phyloP scores from a whole-genome alignment of 2,797 vertebrate genomes.

The Sebastes steindachneri region DNA sequence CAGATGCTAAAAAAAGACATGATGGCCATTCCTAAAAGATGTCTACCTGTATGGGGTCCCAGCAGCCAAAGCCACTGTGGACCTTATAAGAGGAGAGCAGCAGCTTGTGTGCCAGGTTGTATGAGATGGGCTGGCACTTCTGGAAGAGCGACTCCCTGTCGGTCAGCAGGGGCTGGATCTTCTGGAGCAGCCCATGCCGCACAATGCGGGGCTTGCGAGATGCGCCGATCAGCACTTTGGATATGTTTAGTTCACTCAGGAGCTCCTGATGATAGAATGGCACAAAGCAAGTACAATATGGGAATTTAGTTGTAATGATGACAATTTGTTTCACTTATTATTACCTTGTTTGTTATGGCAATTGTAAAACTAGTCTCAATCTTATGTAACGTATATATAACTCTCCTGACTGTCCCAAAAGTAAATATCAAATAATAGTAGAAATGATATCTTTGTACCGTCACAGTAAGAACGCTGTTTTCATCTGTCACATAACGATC shows the following conservation, averaged over 20 bases:
- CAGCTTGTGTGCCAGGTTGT: slow-evolving; percentile 86
- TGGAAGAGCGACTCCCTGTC: slow-evolving; percentile 93
- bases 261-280: slow-evolving; percentile 64
- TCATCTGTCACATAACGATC: slow-evolving; percentile 86
- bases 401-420: not conserved
- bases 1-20: not conserved
- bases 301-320: not conserved
- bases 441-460: slow-evolving; percentile 76
- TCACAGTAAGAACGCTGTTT: slow-evolving; percentile 73
- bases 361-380: not conserved
- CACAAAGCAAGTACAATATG: not conserved
- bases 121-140: slow-evolving; percentile 85
- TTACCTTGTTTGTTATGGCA: not conserved
- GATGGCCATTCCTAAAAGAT: not conserved
- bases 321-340: not conserved
- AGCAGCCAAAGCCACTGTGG: slow-evolving; percentile 89
- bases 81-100: slow-evolving; percentile 87
- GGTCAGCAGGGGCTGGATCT: slow-evolving; percentile 84
- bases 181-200: slow-evolving; percentile 78
- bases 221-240: slow-evolving; percentile 78
- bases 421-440: not conserved
- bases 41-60: slow-evolving; percentile 92
- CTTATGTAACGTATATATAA: not conserved
- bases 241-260: slow-evolving; percentile 77
- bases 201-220: slow-evolving; percentile 80